These are phyloP conservation scores for Palythoa grandiflora DNA, from an alignment of 92 coral and sea anemone species.

Conservation along the genomic window DNA sequence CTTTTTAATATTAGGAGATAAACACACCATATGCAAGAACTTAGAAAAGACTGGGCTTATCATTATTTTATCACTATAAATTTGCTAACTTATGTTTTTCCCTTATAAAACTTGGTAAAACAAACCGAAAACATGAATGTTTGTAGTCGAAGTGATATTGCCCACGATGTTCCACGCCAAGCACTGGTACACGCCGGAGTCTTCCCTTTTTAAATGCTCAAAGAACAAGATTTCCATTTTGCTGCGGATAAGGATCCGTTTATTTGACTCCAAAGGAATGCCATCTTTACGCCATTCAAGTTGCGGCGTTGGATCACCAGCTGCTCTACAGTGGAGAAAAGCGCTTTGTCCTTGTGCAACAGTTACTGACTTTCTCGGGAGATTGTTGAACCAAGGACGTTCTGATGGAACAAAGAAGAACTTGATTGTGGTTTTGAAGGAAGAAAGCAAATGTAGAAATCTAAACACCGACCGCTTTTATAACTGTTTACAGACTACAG, in stretches of 20 bases:
- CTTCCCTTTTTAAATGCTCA: neutral
- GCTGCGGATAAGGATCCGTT: slow-evolving; percentile 43
- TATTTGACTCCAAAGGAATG: slow-evolving; percentile 25
- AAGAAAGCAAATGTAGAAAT: neutral
- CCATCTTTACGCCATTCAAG: slow-evolving; percentile 70
- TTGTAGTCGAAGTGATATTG: no score
- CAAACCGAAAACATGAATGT: no score
- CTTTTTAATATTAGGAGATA: no score
- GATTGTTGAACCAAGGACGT: neutral
- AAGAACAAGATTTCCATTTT: slow-evolving; percentile 50
- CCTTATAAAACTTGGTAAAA: neutral
- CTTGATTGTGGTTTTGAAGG: no score
- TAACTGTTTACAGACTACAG: no score
- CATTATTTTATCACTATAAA: no score
- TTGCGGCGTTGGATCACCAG: slow-evolving; percentile 68
- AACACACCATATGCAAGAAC: no score
- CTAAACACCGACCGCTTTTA: no score
- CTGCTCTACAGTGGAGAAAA: slow-evolving; percentile 63
- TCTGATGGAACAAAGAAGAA: neutral
- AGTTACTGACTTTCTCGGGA: neutral
- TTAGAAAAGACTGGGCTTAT: no score
- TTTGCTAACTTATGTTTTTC: no score
- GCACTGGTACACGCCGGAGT: slow-evolving; percentile 8
- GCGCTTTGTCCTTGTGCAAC: slow-evolving; percentile 42
- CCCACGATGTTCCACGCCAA: neutral